Evolutionary conservation across 1,140 invertebrate species (phyloP).

Genomic region (Lineus longissimus): DNA sequence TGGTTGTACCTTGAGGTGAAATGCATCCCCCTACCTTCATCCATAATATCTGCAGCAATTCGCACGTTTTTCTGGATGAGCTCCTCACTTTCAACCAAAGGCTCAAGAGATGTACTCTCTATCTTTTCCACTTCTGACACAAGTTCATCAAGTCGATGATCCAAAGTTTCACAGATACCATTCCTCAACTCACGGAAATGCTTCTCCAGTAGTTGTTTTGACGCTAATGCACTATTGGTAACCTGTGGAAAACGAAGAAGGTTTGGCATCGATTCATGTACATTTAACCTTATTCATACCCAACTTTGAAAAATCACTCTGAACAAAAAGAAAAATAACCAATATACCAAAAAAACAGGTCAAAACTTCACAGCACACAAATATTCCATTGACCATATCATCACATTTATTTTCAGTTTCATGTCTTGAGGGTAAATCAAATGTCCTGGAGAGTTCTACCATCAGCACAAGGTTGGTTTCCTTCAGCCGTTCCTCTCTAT

Average conservation of each 20-base stretch:
- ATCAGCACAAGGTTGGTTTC: no score
- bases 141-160: slow-evolving; percentile 23
- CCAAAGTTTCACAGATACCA: slow-evolving; percentile 25
- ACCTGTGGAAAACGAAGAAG: slow-evolving; percentile 21
- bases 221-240: slow-evolving; percentile 25
- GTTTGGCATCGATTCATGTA: neutral
- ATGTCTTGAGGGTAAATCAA: no score
- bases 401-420: no score
- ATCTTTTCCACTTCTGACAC: slow-evolving; percentile 29
- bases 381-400: no score
- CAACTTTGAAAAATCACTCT: no score
- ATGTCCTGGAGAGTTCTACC: no score
- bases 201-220: slow-evolving; percentile 22
- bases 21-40: slow-evolving; percentile 36
- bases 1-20: no score
- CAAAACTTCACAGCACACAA: no score
- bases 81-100: slow-evolving; percentile 31
- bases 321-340: no score
- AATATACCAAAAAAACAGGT: no score
- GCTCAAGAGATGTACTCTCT: slow-evolving; percentile 24
- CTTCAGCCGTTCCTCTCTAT: no score
- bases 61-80: slow-evolving; percentile 31
- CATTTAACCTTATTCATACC: no score
- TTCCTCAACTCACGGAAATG: slow-evolving; percentile 32
- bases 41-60: slow-evolving; percentile 31